Evolutionary conservation across 2,888 invertebrate genomes (phyloP).

Genomic region (Acanthosepion lycidas): DNA sequence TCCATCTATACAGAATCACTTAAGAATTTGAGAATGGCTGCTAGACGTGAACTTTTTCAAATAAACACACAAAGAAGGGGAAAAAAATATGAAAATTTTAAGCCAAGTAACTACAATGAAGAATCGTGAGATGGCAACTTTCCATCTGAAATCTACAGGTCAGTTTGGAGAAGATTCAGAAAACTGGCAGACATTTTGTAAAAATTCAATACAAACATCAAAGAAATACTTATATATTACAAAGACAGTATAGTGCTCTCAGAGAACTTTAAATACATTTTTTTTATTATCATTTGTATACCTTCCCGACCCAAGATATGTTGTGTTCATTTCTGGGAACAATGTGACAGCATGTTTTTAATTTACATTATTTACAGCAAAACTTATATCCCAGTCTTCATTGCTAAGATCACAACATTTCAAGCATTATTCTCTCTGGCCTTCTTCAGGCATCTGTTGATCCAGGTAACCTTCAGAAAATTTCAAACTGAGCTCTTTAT

Average conservation of each 20-base stretch:
- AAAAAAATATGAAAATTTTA: background rate
- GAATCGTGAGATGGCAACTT: background rate
- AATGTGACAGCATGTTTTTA: too few species aligned
- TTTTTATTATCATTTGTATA: too few species aligned
- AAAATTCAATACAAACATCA: background rate
- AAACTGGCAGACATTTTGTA: background rate
- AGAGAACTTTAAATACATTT: background rate
- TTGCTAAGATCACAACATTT: too few species aligned
- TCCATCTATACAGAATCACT: background rate
- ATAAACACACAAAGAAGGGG: background rate
- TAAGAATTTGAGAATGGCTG: background rate
- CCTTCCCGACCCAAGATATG: too few species aligned
- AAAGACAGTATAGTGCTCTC: background rate
- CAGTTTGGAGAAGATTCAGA: slow-evolving; percentile 7
- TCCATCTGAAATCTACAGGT: background rate
- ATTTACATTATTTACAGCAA: too few species aligned
- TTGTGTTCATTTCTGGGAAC: too few species aligned
- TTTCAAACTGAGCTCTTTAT: too few species aligned
- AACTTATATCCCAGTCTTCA: too few species aligned
- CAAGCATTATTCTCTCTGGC: too few species aligned
- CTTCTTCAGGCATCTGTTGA: too few species aligned
- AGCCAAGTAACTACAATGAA: background rate
- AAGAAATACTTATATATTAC: background rate
- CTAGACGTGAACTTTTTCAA: background rate
- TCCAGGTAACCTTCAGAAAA: too few species aligned